Evolutionary conservation across 2,797 vertebrate species (phyloP).

Genomic region (Allobates femoralis): DNA sequence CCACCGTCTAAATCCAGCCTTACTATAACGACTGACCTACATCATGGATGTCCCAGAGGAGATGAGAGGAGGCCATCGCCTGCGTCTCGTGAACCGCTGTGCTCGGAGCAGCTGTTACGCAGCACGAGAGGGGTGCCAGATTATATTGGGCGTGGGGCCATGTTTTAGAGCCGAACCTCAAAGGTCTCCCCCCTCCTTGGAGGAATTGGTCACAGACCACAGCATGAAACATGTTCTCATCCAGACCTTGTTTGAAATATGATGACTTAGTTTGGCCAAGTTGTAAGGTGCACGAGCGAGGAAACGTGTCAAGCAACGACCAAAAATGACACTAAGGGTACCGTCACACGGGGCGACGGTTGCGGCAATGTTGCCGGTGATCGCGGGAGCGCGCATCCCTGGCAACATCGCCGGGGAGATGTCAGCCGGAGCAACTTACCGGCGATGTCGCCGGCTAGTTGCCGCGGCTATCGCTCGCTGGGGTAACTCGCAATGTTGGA

Average conservation of each 20-base stretch:
- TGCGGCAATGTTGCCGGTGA: too few relatives aligned
- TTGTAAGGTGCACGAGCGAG: background rate
- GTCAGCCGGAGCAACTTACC: too few relatives aligned
- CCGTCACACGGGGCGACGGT: too few relatives aligned
- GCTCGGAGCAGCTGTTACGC: conserved; percentile 2
- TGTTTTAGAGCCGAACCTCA: background rate
- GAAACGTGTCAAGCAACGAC: background rate
- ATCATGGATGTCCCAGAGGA: background rate
- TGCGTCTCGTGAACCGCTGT: background rate
- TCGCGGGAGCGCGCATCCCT: too few relatives aligned
- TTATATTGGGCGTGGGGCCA: conserved; percentile 1
- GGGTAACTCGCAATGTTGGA: too few relatives aligned
- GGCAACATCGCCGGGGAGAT: too few relatives aligned
- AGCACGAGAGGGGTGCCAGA: background rate
- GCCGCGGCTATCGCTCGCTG: too few relatives aligned
- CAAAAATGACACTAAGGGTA: background rate
- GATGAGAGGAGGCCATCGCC: background rate
- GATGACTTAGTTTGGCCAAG: background rate
- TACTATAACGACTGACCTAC: background rate
- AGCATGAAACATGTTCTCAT: background rate
- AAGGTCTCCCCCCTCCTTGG: background rate
- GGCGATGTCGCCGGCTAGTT: too few relatives aligned
- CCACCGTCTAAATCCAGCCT: conserved; percentile 4
- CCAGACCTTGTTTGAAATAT: background rate
- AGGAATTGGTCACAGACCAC: background rate